Conservation (phyloP, 2,888 invertebrate genomes). For the Rotaria magnacalcarata region DNA sequence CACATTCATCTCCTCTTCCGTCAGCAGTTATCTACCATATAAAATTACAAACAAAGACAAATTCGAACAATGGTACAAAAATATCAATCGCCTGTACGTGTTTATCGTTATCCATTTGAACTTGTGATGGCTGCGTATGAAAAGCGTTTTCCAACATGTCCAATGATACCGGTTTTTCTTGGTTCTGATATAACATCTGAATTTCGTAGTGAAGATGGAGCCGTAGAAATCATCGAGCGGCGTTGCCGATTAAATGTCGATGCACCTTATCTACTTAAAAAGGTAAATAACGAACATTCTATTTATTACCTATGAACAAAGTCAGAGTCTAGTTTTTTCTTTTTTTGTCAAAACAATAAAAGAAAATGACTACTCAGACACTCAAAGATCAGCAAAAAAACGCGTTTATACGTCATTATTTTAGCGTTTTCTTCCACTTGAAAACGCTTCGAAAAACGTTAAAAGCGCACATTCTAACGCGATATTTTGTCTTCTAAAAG, state of each 20-base stretch:
- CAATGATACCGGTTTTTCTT: conserved; percentile 86
- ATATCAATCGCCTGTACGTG: conserved; percentile 85
- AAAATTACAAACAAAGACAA: not conserved
- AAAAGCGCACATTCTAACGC: no score
- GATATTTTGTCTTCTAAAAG: no score
- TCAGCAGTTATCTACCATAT: not conserved
- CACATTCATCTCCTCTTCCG: not conserved
- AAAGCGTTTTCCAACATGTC: conserved; percentile 82
- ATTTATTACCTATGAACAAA: no score
- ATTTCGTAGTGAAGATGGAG: conserved; percentile 72
- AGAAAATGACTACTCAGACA: no score
- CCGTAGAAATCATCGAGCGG: conserved; percentile 73
- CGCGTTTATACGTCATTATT: no score
- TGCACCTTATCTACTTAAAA: conserved; percentile 86
- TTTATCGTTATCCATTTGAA: conserved; percentile 89
- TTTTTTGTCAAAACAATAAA: no score
- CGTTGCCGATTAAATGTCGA: conserved; percentile 84
- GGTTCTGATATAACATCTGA: conserved; percentile 78
- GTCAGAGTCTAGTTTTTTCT: no score
- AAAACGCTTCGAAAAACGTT: no score
- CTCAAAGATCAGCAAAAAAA: no score
- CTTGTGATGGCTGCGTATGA: conserved; percentile 93
- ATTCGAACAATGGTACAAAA: conserved; percentile 77
- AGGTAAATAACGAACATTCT: conserved; percentile 63
- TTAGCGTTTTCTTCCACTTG: no score